A percentile compares a stretch with the other conserved stretches of the same genome.
phyloP scores from a whole-genome alignment of 2,797 vertebrate genomes.

The Sebastes itinus region DNA sequence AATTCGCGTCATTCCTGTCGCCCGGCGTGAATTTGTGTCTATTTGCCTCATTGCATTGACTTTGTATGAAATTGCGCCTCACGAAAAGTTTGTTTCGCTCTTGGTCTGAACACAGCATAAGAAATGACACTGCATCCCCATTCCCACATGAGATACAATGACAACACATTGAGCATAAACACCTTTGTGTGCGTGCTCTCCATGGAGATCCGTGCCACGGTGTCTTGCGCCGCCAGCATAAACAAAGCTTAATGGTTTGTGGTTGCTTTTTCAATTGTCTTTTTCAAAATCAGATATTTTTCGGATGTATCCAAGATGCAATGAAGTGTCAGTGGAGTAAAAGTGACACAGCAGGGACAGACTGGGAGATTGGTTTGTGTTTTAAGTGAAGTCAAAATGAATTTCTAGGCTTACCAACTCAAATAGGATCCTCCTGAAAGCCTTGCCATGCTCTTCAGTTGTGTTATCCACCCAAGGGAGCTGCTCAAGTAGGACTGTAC shows the following conservation, averaged over 20 bases:
- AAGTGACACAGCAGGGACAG: background rate
- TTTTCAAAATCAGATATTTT: background rate
- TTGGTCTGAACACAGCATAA: no score
- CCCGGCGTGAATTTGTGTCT: no score
- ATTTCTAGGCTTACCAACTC: background rate
- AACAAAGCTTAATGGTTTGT: background rate
- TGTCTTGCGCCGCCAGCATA: no score
- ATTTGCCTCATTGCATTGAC: no score
- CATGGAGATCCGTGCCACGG: no score
- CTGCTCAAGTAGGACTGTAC: background rate
- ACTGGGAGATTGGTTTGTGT: background rate
- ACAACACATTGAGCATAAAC: no score
- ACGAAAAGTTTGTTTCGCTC: no score
- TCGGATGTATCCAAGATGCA: background rate
- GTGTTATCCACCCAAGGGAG: background rate
- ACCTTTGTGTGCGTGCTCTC: no score
- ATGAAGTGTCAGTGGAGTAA: background rate
- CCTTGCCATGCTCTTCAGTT: background rate
- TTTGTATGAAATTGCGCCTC: no score
- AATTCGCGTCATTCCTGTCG: no score
- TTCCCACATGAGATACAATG: background rate
- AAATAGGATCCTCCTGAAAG: background rate
- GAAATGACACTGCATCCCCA: no score
- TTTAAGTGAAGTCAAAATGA: background rate
- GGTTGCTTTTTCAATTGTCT: background rate